Conservation (phyloP, 2,113 vertebrate genomes). For the Eublepharis macularius region DNA sequence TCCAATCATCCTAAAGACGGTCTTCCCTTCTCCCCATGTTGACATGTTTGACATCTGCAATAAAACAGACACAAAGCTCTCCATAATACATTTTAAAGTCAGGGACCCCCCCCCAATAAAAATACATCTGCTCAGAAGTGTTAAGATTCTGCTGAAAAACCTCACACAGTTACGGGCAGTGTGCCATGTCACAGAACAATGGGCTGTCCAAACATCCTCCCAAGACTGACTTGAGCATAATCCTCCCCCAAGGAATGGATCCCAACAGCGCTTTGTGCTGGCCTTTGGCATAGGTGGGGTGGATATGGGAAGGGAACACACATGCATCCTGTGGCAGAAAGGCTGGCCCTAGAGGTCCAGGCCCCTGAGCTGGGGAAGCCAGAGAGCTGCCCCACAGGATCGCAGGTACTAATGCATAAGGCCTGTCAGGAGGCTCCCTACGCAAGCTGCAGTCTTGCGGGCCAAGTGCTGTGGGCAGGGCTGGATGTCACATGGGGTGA, state of each 20-base stretch:
- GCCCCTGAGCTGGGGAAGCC: too few species aligned
- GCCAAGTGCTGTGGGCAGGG: too few species aligned
- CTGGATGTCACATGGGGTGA: too few species aligned
- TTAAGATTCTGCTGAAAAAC: conserved; percentile 73
- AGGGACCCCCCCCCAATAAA: neutral
- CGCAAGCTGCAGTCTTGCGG: too few species aligned
- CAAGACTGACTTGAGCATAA: conserved; percentile 53
- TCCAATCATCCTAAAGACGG: conserved; percentile 38
- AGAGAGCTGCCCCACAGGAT: too few species aligned
- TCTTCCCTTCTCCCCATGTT: conserved; percentile 39
- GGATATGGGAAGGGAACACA: neutral
- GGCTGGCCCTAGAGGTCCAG: too few species aligned
- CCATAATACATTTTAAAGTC: conserved; percentile 55
- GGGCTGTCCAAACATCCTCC: conserved; percentile 62
- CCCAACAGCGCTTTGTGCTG: conserved; percentile 22
- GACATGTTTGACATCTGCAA: conserved; percentile 56
- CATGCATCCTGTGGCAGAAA: too few species aligned
- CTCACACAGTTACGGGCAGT: conserved; percentile 70
- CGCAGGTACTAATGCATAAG: too few species aligned
- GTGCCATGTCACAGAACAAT: conserved; percentile 70
- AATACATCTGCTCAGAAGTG: conserved; percentile 73
- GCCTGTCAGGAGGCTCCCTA: too few species aligned
- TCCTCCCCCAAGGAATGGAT: conserved; percentile 47
- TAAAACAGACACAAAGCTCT: conserved; percentile 51
- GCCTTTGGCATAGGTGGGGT: neutral